Percentiles rank a stretch among this genome's conserved stretches.
phyloP scores from a whole-genome alignment of 2,888 invertebrate species.

The Brachyptera putata region DNA sequence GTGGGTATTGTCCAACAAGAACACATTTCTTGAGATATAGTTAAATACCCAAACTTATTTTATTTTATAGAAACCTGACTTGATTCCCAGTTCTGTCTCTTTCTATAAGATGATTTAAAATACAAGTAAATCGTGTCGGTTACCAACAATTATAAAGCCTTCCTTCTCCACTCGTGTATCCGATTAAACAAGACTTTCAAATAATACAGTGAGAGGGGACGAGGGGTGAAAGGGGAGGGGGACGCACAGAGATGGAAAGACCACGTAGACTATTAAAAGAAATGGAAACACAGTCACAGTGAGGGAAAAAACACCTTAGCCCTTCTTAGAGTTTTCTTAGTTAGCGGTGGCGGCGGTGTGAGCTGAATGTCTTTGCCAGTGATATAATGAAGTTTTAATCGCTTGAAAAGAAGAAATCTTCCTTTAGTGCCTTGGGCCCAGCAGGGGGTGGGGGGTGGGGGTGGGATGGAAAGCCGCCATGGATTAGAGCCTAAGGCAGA shows the following conservation, averaged over 20 bases:
- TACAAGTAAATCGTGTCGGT: conserved; percentile 23
- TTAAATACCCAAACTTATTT: conserved; percentile 5
- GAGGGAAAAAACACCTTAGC: conserved; percentile 17
- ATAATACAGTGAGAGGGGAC: conserved; percentile 11
- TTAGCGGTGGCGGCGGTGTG: conserved; percentile 9
- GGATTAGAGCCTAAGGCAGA: conserved; percentile 27
- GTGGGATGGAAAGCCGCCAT: conserved; percentile 10
- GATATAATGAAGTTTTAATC: conserved; percentile 51
- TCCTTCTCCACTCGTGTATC: conserved; percentile 18
- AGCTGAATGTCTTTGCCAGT: conserved; percentile 30
- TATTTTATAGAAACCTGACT: not conserved
- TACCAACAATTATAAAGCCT: conserved; percentile 24
- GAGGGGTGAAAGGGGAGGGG: conserved; percentile 7
- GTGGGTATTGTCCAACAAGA: conserved; percentile 26
- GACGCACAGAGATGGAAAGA: conserved; percentile 10
- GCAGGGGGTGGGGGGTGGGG: conserved; percentile 8
- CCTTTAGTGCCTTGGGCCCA: conserved; percentile 22
- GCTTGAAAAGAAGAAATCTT: conserved; percentile 36
- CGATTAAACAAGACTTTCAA: conserved; percentile 25
- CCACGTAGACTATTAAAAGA: conserved; percentile 11
- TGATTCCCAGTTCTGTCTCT: conserved; percentile 3
- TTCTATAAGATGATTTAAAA: conserved; percentile 18
- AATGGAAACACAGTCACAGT: not conserved
- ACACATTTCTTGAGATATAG: conserved; percentile 22
- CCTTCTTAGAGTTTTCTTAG: conserved; percentile 1